Evolutionary conservation across 2,888 invertebrate genomes (phyloP), one percentile per base, ranked within the genome.

Genomic region (Mystacides longicornis): DNA sequence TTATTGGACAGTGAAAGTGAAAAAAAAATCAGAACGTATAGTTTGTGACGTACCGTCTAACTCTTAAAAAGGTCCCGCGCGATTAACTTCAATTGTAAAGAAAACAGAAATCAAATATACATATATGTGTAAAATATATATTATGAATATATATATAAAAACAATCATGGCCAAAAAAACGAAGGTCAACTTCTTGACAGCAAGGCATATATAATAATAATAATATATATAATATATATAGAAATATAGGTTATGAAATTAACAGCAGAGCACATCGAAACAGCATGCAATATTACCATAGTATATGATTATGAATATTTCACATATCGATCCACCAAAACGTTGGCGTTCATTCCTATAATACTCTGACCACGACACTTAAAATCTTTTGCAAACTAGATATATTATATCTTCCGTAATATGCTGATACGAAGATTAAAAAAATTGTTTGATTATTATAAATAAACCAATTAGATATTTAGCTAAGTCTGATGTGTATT

Each of bases 181-280:
- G 89, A 89, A 87, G 88, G 89, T 90, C 89, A 90, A 90, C 89
- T 91, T 89, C 89, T 89, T 88, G 87, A 88, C 84, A 84, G 82
- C 82, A 78, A 78, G 77, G 77, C 77, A 78, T 56, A 64, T 63
- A 64, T 63, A n/a, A n/a, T n/a, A n/a, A n/a, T n/a, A n/a, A n/a
- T n/a, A n/a, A n/a, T n/a, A n/a, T 37, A 37, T 37, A 37, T 7
- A 7, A 37, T 37, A 37, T 37, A 37, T 37, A 37, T 3, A 37
- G 4, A 37, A n/a, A 37, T 3, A 14, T 37, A 62, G 62, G 61
- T 56, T 63, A 56, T 61, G 61, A 62, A 61, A 59, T 58, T 62
- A 56, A 71, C 71, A 75, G 74, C 77, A 69, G 71, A 74, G 75
- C 75, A 71, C 69, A 72, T 71, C 67, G 72, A 68, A 73, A 67